Base-by-base conservation (phyloP, 2,113 vertebrate species). In the Cottus gobio region DNA sequence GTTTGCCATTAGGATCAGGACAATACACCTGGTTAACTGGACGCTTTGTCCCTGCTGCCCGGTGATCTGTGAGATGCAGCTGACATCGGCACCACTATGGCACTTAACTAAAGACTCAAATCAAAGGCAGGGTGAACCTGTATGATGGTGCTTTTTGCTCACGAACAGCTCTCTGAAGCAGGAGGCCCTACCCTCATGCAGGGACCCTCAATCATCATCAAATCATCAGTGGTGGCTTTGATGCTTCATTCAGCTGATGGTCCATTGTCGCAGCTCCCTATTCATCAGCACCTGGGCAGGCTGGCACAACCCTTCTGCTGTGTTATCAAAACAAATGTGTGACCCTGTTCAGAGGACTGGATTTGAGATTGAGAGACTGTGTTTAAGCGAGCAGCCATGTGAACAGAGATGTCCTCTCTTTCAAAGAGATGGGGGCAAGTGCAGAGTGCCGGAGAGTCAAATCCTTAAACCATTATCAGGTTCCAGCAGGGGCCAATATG, bases 121-220 rank as follows among this genome's bases (percentile, higher is more conserved):
- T 90, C 90, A 91, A 90, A 92, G 87, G 52, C 82, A 37, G 69
- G 2, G 30, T 36, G 62, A 79, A 82, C 82, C 85, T 80, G 87
- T 85, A 79, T 87, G 85, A 83, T 80, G 58, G 83, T 58, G 18
- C 73, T 61, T 82, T 82, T 86, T 31, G n/a, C 60, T 85, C 70
- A 77, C 81, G 86, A 69, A 86, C 71, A 66, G 24, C 46, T 78
- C 62, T 87, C 56, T 87, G 79, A 89, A 85, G 82, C 36, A 52
- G 79, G 90, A 86, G 90, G 89, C 84, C 83, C 77, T 91, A 87
- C 92, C 91, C 88, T 83, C 57, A 94, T 93, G 81, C 75, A 60
- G 58, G 78, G 84, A 85, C 77, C 68, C 79, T 84, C 87, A 79
- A 73, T 84, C 90, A 87, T 85, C 87, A 82, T 89, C 81, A 82